phyloP scores from a whole-genome alignment of 2,888 invertebrate genomes.

The Nineta flava region DNA sequence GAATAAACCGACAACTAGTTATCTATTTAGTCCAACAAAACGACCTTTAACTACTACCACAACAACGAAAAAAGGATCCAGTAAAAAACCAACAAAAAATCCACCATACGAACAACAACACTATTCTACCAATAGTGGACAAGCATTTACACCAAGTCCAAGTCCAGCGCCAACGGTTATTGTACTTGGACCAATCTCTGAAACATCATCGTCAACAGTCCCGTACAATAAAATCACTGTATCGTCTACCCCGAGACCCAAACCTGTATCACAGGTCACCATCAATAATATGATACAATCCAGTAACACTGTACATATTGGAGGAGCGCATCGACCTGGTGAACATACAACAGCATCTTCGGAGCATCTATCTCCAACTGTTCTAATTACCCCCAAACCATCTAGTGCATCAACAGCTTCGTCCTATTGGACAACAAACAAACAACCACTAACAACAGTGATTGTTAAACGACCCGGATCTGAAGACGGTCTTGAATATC shows the following conservation, averaged over 20 bases:
- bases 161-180: constrained; percentile 40
- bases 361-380: constrained; percentile 42
- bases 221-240: constrained; percentile 6
- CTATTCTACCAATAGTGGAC: constrained; percentile 17
- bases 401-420: constrained; percentile 19
- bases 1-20: constrained; percentile 15
- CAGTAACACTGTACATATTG: constrained; percentile 32
- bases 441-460: constrained; percentile 15
- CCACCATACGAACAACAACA: constrained; percentile 13
- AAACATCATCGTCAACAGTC: constrained; percentile 12
- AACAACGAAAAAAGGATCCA: constrained; percentile 10
- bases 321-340: constrained; percentile 10
- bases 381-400: constrained; percentile 48
- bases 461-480: constrained; percentile 2
- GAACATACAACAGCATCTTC: constrained; percentile 17
- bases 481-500: constrained; percentile 12
- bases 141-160: constrained; percentile 20
- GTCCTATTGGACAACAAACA: constrained; percentile 15
- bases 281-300: constrained; percentile 45
- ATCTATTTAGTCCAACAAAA: constrained; percentile 25
- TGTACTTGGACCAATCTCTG: constrained; percentile 35
- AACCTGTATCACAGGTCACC: constrained; percentile 35
- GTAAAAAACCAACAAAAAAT: constrained; percentile 13
- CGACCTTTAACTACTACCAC: constrained; percentile 19
- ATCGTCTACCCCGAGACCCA: constrained; percentile 16